These are phyloP conservation scores for Drosophila infuscata DNA, from an alignment of 2,888 invertebrate genomes.

Conservation along the genomic window DNA sequence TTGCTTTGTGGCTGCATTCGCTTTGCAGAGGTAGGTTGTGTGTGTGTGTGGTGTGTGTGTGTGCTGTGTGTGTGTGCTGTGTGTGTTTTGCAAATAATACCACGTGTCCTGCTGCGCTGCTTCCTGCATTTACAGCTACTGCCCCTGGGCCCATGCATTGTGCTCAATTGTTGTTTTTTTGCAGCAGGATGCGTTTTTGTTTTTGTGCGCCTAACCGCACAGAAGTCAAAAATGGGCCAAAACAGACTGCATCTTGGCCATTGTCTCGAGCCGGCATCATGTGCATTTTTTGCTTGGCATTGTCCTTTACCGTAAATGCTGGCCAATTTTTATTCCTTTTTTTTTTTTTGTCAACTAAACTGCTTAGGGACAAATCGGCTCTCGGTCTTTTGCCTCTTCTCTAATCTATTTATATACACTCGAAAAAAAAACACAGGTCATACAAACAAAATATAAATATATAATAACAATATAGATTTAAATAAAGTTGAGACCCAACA, in stretches of 20 bases:
- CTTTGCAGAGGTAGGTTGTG: conserved; percentile 28
- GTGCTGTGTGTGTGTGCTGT: background rate
- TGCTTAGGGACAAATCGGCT: conserved; percentile 24
- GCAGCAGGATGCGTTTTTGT: conserved; percentile 50
- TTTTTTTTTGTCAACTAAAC: conserved; percentile 46
- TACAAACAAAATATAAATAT: background rate
- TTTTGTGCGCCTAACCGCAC: conserved; percentile 66
- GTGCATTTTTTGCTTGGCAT: conserved; percentile 10
- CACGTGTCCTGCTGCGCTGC: conserved; percentile 70
- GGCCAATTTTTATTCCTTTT: conserved; percentile 31
- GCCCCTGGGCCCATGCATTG: conserved; percentile 26
- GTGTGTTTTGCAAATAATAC: conserved; percentile 27
- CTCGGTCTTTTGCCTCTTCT: background rate
- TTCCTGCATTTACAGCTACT: conserved; percentile 46
- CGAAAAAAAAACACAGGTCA: background rate
- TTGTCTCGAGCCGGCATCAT: conserved; percentile 23
- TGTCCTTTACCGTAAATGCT: conserved; percentile 44
- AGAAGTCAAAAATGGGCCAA: conserved; percentile 74
- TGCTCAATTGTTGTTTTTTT: conserved; percentile 7
- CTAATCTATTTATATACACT: background rate
- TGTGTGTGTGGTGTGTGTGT: conserved; percentile 1
- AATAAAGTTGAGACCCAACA: background rate
- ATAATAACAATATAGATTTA: background rate
- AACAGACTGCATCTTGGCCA: conserved; percentile 33
- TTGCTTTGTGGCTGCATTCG: conserved; percentile 35